Conservation (phyloP, 2,888 invertebrate genomes). For the Acanthococcus lagerstroemiae region DNA sequence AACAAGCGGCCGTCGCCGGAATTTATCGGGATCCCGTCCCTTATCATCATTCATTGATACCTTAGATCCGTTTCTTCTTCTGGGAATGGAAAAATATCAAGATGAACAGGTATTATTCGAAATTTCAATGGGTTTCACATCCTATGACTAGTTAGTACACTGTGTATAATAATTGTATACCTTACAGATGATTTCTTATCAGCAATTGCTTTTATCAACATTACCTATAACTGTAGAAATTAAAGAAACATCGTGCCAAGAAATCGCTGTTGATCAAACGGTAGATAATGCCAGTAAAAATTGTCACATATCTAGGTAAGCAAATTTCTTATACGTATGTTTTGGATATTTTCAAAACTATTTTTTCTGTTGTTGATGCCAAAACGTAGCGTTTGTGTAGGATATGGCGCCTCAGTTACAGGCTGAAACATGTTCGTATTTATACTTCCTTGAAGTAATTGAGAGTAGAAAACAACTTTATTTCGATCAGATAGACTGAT, state of each 20-base stretch:
- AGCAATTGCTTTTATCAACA: conserved; percentile 3
- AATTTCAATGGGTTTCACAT: not conserved
- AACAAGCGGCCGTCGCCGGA: conserved; percentile 64
- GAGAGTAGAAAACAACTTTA: too few species aligned
- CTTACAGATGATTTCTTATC: conserved; percentile 24
- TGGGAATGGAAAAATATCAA: conserved; percentile 69
- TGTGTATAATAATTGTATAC: not conserved
- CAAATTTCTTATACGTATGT: conserved; percentile 18
- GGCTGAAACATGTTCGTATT: too few species aligned
- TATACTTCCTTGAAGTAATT: too few species aligned
- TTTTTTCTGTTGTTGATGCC: not conserved
- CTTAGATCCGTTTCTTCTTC: conserved; percentile 72
- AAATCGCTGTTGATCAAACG: not conserved
- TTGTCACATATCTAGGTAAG: conserved; percentile 17
- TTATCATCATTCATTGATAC: conserved; percentile 73
- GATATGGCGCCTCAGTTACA: too few species aligned
- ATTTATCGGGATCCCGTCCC: conserved; percentile 71
- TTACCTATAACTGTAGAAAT: not conserved
- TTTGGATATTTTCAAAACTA: not conserved
- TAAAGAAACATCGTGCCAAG: conserved; percentile 5
- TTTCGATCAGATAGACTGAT: too few species aligned
- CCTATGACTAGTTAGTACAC: not conserved
- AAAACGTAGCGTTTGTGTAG: not conserved
- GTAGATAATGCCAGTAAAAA: not conserved
- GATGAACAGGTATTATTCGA: conserved; percentile 59